Percentiles rank a stretch among this genome's conserved stretches.
These are phyloP conservation scores for Petrocephalus schoutedeni DNA, from an alignment of 2,797 vertebrate genomes.

Conservation along the genomic window DNA sequence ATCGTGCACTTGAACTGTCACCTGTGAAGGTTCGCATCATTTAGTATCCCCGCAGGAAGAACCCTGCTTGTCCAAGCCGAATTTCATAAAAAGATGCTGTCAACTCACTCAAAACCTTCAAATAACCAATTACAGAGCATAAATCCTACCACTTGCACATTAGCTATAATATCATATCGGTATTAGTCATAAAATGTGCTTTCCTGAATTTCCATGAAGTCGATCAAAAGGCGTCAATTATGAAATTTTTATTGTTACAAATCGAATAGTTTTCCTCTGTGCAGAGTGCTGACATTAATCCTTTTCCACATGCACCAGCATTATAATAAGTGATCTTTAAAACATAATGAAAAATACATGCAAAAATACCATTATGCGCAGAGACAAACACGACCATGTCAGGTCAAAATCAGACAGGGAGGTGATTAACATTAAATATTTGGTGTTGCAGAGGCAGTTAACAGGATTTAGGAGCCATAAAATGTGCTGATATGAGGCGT, in stretches of 20 bases:
- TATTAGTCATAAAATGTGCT: background rate
- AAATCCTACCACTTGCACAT: background rate
- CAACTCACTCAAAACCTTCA: background rate
- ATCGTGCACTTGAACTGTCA: slow-evolving; percentile 43
- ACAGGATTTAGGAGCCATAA: background rate
- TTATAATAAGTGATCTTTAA: background rate
- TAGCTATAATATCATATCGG: background rate
- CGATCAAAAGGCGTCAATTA: background rate
- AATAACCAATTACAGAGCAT: background rate
- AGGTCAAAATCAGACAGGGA: background rate
- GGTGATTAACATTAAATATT: background rate
- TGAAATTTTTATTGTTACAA: background rate
- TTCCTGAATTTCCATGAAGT: background rate
- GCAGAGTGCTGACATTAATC: background rate
- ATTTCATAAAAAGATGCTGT: background rate
- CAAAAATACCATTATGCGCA: background rate
- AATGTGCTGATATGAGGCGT: background rate
- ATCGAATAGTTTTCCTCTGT: background rate
- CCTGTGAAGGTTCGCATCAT: slow-evolving; percentile 44
- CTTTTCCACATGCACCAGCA: background rate
- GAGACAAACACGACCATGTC: background rate
- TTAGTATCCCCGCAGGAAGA: background rate
- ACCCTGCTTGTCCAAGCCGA: background rate
- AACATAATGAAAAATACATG: background rate
- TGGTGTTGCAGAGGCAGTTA: background rate